Percentiles rank a stretch among this genome's conserved stretches.
Evolutionary conservation across 2,888 invertebrate genomes (phyloP).

Genomic region (Heteromyza rotundicornis): DNA sequence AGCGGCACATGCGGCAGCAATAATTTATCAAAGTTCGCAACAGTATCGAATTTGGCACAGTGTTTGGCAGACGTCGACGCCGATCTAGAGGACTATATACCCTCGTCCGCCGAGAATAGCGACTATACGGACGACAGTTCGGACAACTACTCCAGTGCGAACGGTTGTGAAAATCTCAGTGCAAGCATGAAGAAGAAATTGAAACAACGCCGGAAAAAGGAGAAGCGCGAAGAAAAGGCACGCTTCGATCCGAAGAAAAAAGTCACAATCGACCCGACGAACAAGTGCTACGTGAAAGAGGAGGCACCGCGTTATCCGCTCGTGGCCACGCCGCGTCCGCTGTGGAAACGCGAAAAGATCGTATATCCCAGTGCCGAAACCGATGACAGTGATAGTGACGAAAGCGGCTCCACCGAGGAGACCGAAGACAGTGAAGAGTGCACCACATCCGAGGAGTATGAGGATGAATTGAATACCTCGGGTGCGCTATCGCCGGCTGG

Average conservation of each 20-base stretch:
- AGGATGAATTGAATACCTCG: conserved; percentile 45
- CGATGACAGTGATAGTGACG: conserved; percentile 59
- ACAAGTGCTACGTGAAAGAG: conserved; percentile 64
- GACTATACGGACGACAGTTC: conserved; percentile 45
- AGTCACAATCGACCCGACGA: conserved; percentile 59
- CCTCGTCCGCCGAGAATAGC: conserved; percentile 56
- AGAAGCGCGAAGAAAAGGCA: conserved; percentile 52
- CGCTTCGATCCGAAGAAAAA: conserved; percentile 62
- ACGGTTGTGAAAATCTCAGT: conserved; percentile 53
- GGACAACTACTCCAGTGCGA: conserved; percentile 55
- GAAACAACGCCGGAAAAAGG: conserved; percentile 56
- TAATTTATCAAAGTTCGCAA: conserved; percentile 63
- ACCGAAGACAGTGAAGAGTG: conserved; percentile 57
- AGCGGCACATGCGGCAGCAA: conserved; percentile 47
- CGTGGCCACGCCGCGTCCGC: conserved; percentile 69
- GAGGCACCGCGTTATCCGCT: conserved; percentile 67
- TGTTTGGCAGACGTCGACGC: conserved; percentile 62
- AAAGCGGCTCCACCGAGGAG: conserved; percentile 44
- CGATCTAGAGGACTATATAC: conserved; percentile 61
- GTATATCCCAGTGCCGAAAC: conserved; percentile 63
- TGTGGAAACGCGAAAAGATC: conserved; percentile 65
- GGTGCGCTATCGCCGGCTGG: conserved; percentile 24
- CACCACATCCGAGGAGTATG: conserved; percentile 52
- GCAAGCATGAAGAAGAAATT: conserved; percentile 61
- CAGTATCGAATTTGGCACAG: conserved; percentile 63